Base-by-base conservation (phyloP, 1,140 invertebrate species). In the Drosophila nasuta region DNA sequence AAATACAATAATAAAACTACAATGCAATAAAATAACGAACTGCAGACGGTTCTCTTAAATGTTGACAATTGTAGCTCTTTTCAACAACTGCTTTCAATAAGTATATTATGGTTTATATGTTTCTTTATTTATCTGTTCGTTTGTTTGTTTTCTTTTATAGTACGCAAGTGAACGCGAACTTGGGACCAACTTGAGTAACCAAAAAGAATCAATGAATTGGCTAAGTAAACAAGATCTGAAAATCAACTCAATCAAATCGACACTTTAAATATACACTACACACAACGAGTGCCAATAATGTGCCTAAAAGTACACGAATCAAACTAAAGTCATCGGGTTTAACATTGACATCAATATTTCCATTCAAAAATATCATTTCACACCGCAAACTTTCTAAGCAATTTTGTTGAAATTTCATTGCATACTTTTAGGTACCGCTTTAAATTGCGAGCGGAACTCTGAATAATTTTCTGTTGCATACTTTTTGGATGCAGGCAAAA, bases 141-240 rank as follows among this genome's bases (percentile, higher is more conserved):
- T 87, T 81, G 41, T 71, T 56, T 86, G 59, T 56, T 43, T 69
- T 82, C 38, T 80, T 63, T 76, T 66, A 79, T 89, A 88, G 83
- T 89, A 70, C 83, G 83, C 85, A 88, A 88, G 74, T 88, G 83
- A 88, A 83, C 60, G 67, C 60, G 56, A 80, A 67, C 76, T 82
- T 77, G 81, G 83, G 83, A 88, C 68, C 82, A 76, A 77, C 69
- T 68, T 45, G 75, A 70, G 45, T 62, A 73, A 56, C 57, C 79
- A 74, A 76, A 78, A 74, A 73, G 75, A 43, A 17, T 33, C 67
- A 20, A 54, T 58, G 66, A 75, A 86, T 86, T 86, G 82, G 85
- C 83, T 88, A 88, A 88, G 83, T 88, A 88, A 74, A 66, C 64
- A 59, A 45, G 20, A 49, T 60, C 28, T 41, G 7, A 85, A 65